phyloP scores from a whole-genome alignment of 2,888 invertebrate genomes.

The Cosmia trapezina region DNA sequence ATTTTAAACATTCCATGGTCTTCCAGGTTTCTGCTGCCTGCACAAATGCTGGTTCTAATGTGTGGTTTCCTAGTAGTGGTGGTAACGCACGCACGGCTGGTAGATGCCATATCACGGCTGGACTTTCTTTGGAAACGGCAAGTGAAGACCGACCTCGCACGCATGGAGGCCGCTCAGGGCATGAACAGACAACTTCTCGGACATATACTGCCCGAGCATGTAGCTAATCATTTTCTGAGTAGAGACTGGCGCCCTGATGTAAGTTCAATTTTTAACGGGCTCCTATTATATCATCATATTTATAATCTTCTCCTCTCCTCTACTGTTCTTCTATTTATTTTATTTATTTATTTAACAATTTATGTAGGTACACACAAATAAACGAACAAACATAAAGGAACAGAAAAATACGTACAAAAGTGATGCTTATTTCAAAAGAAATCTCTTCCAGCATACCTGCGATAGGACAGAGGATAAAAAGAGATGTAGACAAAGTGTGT shows the following conservation, averaged over 20 bases:
- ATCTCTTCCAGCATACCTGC: too few species aligned
- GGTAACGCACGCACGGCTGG: conserved; percentile 96
- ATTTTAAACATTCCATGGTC: neutral
- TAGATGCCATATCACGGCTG: conserved; percentile 97
- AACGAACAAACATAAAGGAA: too few species aligned
- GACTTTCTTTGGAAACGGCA: conserved; percentile 99
- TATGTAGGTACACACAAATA: too few species aligned
- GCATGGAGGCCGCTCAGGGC: conserved; percentile 97
- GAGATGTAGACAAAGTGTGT: too few species aligned
- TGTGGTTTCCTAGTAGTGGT: conserved; percentile 96
- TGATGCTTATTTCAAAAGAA: too few species aligned
- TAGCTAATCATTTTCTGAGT: conserved; percentile 98
- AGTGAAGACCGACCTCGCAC: conserved; percentile 97
- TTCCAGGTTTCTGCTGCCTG: conserved; percentile 90
- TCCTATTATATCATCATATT: neutral
- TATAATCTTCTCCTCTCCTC: neutral
- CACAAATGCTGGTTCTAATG: conserved; percentile 95
- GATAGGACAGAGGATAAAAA: too few species aligned
- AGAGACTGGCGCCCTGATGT: conserved; percentile 96
- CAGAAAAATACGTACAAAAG: too few species aligned
- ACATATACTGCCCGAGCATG: conserved; percentile 98
- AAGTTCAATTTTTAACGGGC: conserved; percentile 59
- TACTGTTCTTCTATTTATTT: too few species aligned
- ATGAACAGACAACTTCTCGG: conserved; percentile 96
- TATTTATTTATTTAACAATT: too few species aligned